Evolutionary conservation across 2,113 vertebrate species (phyloP).

Genomic region (Nerophis ophidion): DNA sequence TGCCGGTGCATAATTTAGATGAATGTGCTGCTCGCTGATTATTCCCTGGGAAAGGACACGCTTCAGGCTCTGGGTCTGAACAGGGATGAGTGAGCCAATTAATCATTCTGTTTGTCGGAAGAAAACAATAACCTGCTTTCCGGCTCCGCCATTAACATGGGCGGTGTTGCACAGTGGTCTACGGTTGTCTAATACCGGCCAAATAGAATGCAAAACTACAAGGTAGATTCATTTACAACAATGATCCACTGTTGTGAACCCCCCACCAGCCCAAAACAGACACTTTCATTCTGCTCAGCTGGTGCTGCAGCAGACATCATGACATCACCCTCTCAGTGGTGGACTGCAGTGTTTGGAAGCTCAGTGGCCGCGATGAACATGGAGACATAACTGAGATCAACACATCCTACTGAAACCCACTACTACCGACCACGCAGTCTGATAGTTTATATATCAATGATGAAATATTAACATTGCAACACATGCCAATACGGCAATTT

Average conservation of each 20-base stretch:
- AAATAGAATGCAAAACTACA: conserved; percentile 27
- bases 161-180: conserved; percentile 16
- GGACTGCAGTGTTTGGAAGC: conserved; percentile 62
- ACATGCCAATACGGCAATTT: too few relatives aligned
- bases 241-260: conserved; percentile 26
- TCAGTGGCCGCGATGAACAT: conserved; percentile 7
- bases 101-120: conserved; percentile 42
- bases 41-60: conserved; percentile 31
- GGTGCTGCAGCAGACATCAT: conserved; percentile 68
- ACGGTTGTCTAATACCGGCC: conserved; percentile 14
- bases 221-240: conserved; percentile 37
- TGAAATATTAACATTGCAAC: too few relatives aligned
- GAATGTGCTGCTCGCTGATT: conserved; percentile 32
- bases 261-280: neutral
- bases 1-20: conserved; percentile 27
- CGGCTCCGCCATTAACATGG: conserved; percentile 26
- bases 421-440: too few relatives aligned
- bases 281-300: conserved; percentile 31
- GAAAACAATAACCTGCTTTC: conserved; percentile 36
- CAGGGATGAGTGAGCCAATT: conserved; percentile 29
- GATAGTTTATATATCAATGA: too few relatives aligned
- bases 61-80: conserved; percentile 11
- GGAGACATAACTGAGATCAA: neutral
- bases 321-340: conserved; percentile 61
- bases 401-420: conserved; percentile 5